phyloP scores from a whole-genome alignment of 2,888 invertebrate genomes.

The Tinea semifulvella region DNA sequence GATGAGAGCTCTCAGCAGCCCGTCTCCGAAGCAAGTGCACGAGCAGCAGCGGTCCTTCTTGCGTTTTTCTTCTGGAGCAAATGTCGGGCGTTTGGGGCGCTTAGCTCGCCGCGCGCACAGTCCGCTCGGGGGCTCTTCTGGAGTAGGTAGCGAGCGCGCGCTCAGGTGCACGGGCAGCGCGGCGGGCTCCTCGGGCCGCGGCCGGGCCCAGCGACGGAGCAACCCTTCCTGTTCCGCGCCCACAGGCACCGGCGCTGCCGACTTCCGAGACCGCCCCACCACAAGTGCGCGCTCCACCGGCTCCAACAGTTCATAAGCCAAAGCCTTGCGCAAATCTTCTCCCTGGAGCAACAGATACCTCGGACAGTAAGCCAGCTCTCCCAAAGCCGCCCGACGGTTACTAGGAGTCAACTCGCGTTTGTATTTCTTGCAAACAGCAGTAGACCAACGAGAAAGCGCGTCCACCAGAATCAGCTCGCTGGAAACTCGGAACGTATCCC shows the following conservation, averaged over 20 bases:
- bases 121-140: slow-evolving; percentile 40
- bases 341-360: slow-evolving; percentile 74
- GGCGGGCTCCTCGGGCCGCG: slow-evolving; percentile 45
- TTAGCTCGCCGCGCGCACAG: slow-evolving; percentile 37
- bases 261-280: slow-evolving; percentile 44
- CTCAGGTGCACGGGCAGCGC: slow-evolving; percentile 54
- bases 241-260: slow-evolving; percentile 52
- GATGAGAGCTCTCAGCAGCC: slow-evolving; percentile 56
- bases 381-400: slow-evolving; percentile 53
- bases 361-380: slow-evolving; percentile 67
- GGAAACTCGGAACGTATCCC: slow-evolving; percentile 73
- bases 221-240: slow-evolving; percentile 54
- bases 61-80: slow-evolving; percentile 44
- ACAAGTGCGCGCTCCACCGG: slow-evolving; percentile 57
- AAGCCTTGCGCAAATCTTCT: slow-evolving; percentile 69
- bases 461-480: slow-evolving; percentile 70
- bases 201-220: slow-evolving; percentile 51
- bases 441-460: slow-evolving; percentile 67
- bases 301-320: slow-evolving; percentile 48
- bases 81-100: slow-evolving; percentile 49
- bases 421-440: slow-evolving; percentile 50
- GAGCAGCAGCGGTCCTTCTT: slow-evolving; percentile 50
- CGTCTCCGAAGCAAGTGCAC: slow-evolving; percentile 55
- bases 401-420: slow-evolving; percentile 52
- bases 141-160: slow-evolving; percentile 41